Percentiles rank a stretch among this genome's conserved stretches.
These are phyloP conservation scores for Polydrusus tereticollis DNA, from an alignment of 2,888 invertebrate genomes.

Conservation along the genomic window DNA sequence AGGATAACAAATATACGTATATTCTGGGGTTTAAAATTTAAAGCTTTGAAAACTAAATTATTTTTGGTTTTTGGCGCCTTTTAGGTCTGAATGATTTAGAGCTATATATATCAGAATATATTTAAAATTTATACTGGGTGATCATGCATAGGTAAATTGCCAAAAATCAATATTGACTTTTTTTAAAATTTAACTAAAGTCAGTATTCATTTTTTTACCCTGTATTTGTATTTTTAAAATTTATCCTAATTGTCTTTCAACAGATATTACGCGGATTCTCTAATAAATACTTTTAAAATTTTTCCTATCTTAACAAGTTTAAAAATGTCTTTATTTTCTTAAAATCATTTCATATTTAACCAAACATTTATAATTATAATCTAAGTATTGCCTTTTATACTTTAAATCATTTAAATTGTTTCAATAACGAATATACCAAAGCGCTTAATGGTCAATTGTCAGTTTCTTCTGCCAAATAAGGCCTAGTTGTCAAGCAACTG, in stretches of 20 bases:
- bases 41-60: slow-evolving; percentile 24
- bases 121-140: background rate
- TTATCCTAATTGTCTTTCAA: background rate
- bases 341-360: background rate
- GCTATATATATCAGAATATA: background rate
- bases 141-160: background rate
- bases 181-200: background rate
- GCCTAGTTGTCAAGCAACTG: no score
- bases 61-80: slow-evolving; percentile 2
- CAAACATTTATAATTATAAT: background rate
- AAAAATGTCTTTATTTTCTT: background rate
- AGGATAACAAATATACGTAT: slow-evolving; percentile 9
- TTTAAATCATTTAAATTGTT: background rate
- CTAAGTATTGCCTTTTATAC: slow-evolving; percentile 20
- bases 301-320: background rate
- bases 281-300: background rate
- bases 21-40: slow-evolving; percentile 40
- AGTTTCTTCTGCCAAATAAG: no score
- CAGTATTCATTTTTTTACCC: background rate
- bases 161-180: background rate
- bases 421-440: no score
- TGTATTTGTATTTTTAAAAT: background rate
- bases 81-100: background rate
- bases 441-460: no score
- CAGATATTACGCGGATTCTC: background rate